Base-by-base conservation (phyloP, 2,797 vertebrate genomes). In the Ctenopoma kingsleyae region DNA sequence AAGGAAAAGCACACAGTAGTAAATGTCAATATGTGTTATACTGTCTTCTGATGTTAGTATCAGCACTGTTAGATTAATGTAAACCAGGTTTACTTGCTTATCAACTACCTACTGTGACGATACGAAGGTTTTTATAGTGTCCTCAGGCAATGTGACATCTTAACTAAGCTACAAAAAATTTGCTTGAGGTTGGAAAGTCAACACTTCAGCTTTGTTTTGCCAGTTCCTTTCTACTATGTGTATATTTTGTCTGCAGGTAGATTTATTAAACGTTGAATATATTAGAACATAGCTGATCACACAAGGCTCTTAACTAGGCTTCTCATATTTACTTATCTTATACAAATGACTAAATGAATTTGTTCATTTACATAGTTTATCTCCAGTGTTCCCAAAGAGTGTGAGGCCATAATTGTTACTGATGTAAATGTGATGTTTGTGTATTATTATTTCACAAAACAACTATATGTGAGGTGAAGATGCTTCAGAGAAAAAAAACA, bases 261-360 rank as follows among this genome's bases (percentile, higher is more conserved):
- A 58, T 78, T 81, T 50, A 30, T 60, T 38, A 73, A 63, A 44
- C 36, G 73, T 3, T n/a, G 40, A 48, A n/a, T 30, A 40, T 10
- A 22, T n/a, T 41, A 20, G 12, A 62, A 36, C 6, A 35, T 32
- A 66, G 16, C 43, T 60, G 22, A 32, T 5, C 47, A 15, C n/a
- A 56, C n/a, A 10, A 20, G 12, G 2, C n/a, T 46, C 36, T 8
- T 36, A 7, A 41, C 5, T 11, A 20, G 19, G 11, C n/a, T 12
- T 38, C 16, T 16, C 16, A 54, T 4, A 30, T 54, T n/a, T n/a
- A n/a, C n/a, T 44, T 73, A 3, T 30, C 10, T 2, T 5, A 10
- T 9, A 4, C 2, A 65, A 44, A 49, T 49, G 9, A 46, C 12
- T n/a, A n/a, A n/a, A n/a, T n/a, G 30, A 15, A 13, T 35, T 61